Conservation (phyloP, 2,888 invertebrate species). For the Penaeus monodon region DNA sequence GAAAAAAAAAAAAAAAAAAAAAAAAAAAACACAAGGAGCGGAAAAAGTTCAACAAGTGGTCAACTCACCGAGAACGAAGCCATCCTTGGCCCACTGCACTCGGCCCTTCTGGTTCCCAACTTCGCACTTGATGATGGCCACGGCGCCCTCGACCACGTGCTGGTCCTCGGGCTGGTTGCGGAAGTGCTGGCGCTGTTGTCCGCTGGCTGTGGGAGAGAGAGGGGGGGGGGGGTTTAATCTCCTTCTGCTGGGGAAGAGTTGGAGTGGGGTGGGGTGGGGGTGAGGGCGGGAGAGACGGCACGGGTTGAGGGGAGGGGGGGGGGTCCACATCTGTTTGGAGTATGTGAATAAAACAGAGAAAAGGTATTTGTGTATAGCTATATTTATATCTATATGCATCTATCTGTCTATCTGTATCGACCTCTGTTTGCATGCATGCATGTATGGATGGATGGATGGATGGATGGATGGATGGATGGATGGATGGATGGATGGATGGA, state of each 20-base stretch:
- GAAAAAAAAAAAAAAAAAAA: too few relatives aligned
- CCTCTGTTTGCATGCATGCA: background rate
- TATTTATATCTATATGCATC: background rate
- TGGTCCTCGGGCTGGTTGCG: slow-evolving; percentile 68
- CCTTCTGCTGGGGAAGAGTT: background rate
- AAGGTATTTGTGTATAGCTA: background rate
- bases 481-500: background rate
- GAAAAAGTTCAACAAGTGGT: too few relatives aligned
- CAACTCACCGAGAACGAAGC: slow-evolving; percentile 67
- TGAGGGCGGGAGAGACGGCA: too few relatives aligned
- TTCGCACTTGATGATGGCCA: slow-evolving; percentile 69
- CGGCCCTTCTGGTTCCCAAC: slow-evolving; percentile 69
- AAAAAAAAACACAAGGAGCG: too few relatives aligned
- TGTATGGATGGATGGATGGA: background rate
- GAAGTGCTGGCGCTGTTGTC: slow-evolving; percentile 67
- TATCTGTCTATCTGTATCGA: background rate
- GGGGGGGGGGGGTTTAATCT: background rate
- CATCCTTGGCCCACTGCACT: slow-evolving; percentile 72
- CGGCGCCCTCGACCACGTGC: slow-evolving; percentile 68
- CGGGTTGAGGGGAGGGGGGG: background rate
- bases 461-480: background rate
- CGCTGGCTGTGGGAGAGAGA: slow-evolving; percentile 41
- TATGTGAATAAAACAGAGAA: background rate
- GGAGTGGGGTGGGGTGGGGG: too few relatives aligned
- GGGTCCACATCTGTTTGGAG: background rate